Conservation (phyloP, 2,113 vertebrate species). For the Amia ocellicauda region DNA sequence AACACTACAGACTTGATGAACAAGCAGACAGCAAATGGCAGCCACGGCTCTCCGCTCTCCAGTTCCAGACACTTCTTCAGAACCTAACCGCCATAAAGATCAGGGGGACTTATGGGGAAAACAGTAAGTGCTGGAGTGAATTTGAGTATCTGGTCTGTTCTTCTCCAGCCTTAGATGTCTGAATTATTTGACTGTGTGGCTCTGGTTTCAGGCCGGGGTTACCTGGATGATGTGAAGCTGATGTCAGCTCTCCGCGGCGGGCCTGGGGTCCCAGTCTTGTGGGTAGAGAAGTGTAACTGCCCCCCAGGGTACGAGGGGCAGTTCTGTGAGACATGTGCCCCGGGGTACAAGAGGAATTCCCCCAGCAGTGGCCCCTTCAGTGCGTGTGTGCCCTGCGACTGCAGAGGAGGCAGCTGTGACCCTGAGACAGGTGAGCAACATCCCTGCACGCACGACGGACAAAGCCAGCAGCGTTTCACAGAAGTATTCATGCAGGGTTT, state of each 20-base stretch:
- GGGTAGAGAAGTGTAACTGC: constrained; percentile 83
- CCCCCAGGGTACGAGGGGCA: constrained; percentile 66
- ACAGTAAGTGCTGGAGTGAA: constrained; percentile 68
- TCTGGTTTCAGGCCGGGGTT: constrained; percentile 74
- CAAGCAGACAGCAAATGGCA: constrained; percentile 72
- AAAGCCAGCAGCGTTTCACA: too few species aligned
- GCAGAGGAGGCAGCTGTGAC: constrained; percentile 81
- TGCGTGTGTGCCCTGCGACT: constrained; percentile 73
- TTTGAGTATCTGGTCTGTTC: too few species aligned
- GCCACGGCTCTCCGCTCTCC: constrained; percentile 71
- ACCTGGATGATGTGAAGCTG: constrained; percentile 78
- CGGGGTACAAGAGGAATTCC: constrained; percentile 67
- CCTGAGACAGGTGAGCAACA: constrained; percentile 71
- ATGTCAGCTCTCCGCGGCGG: constrained; percentile 66
- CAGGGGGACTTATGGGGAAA: constrained; percentile 81
- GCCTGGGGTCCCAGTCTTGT: constrained; percentile 60
- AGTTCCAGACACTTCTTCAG: constrained; percentile 78
- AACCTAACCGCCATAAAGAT: constrained; percentile 86
- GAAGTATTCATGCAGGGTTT: too few species aligned
- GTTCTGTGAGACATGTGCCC: constrained; percentile 79
- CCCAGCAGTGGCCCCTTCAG: constrained; percentile 64
- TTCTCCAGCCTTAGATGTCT: too few species aligned
- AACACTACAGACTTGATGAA: constrained; percentile 75
- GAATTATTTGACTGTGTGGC: background rate
- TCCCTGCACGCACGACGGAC: background rate